Evolutionary conservation across 2,888 invertebrate species (phyloP), one percentile per base, ranked within the genome.

Genomic region (Dryobota labecula): DNA sequence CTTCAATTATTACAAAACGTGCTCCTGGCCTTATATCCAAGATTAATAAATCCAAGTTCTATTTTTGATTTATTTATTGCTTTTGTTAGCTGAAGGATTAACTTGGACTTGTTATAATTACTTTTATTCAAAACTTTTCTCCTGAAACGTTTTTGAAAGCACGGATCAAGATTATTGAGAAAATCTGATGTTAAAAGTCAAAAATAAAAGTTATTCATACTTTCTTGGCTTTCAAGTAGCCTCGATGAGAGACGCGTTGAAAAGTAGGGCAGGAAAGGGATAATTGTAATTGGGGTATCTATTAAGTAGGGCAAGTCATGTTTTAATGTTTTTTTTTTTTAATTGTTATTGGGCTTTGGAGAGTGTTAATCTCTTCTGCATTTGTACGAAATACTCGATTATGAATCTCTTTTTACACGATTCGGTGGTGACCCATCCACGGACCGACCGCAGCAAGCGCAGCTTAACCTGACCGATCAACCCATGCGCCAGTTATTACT

Each of bases 1-100:
- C 64, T 76, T 58, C 65, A 66, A 63, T 78, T 63, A 70, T 27
- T 24, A 18, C 18, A 6, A 20, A 45, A 45, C 78, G 81, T 78
- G 78, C 57, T 24, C 24, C 20, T n/a, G n/a, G 13, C 11, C 5
- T 24, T 38, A 45, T 45, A 58, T 36, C 47, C 27, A 2, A 53
- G 76, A 78, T 78, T 78, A 45, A 27, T 8, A 43, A 51, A 57
- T 9, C 5, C 30, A 27, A 33, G 30, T 54, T 60, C 27, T 41
- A 64, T 61, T 64, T 51, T 11, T 30, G 47, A 4, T 63, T 58
- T 41, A 54, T 67, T 60, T 38, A 24, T 13, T 51, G 54, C 0
- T 41, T 53, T 36, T 43, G 13, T 33, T 66, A n/a, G 18, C 38
- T 65, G 15, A 41, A 38, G 33, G 24, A 53, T 63, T 30, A 45